Base-by-base conservation (phyloP, 1,140 invertebrate genomes). In the Paraescarpia echinospica region DNA sequence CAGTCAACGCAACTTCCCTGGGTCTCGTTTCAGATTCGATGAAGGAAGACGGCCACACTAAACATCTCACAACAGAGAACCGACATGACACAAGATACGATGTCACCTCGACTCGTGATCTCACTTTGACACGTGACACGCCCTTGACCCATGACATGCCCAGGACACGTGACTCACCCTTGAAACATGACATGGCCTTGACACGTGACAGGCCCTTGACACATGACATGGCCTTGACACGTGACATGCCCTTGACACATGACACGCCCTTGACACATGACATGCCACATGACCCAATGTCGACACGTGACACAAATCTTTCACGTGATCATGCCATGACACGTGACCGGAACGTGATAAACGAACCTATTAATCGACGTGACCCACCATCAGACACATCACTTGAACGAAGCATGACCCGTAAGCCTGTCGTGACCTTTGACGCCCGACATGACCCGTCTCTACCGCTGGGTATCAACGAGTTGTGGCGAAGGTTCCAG, bases 401-500 rank as follows among this genome's bases (percentile, higher is more conserved):
- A 5, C 34, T 27, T 33, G 90, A 41, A 0, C 90, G 35, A 35
- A 34, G 35, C 34, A 41, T 34, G 34, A 91, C 34, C 90, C 34
- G 90, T 35, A 2, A 34, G 34, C 35, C 33, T 89, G 35, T 34
- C 34, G 89, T 35, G 33, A 91, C 93, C 94, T 5, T 93, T 95
- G 18, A 93, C 94, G 1, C 93, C 94, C 89, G 94, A 94, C 33
- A 92, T 95, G 9, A 94, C 94, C 89, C 93, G 94, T 92, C 92
- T 35, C 41, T 94, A 6, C 93, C 94, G 1, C 92, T 93, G 48
- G 94, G 95, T 92, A 94, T 95, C 14, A 94, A 95, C 89, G 92
- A 94, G 35, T 91, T 95, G 93, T 95, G 95, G 95, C 92, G 94
- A 34, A 91, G 94, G 88, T 95, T 95, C 93, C 93, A 95, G 92